phyloP scores from a whole-genome alignment of 2,888 invertebrate species.

The Thalpophila matura region DNA sequence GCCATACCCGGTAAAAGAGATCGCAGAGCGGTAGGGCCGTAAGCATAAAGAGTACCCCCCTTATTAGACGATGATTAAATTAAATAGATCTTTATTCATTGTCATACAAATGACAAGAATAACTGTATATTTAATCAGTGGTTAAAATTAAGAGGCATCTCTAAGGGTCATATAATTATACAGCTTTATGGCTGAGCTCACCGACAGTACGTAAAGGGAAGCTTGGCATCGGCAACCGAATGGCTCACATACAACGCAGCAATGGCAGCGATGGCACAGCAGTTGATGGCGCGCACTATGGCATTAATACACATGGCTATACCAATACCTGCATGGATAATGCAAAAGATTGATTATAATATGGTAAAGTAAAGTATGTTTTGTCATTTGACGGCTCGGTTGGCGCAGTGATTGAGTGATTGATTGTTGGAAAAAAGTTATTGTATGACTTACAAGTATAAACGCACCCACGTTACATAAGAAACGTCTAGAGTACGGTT shows the following conservation, averaged over 20 bases:
- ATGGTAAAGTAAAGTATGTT: too few relatives aligned
- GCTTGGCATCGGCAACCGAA: conserved; percentile 74
- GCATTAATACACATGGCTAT: conserved; percentile 85
- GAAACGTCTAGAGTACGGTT: too few relatives aligned
- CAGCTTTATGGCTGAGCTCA: conserved; percentile 47
- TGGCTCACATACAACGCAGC: conserved; percentile 76
- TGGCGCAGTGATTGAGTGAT: too few relatives aligned
- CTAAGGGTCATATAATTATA: neutral
- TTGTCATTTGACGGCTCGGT: too few relatives aligned
- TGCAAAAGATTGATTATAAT: conserved; percentile 2
- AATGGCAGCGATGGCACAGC: conserved; percentile 80
- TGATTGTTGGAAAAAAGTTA: too few relatives aligned
- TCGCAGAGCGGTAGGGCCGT: neutral
- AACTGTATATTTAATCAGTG: too few relatives aligned
- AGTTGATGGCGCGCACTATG: conserved; percentile 80
- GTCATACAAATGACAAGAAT: too few relatives aligned
- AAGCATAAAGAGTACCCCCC: neutral
- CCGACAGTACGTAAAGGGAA: conserved; percentile 86
- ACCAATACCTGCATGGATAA: conserved; percentile 78
- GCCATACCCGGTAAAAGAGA: neutral
- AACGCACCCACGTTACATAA: too few relatives aligned
- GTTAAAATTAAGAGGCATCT: too few relatives aligned
- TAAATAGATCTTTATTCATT: too few relatives aligned
- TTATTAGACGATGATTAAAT: too few relatives aligned
- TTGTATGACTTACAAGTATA: too few relatives aligned